phyloP scores from a whole-genome alignment of 2,888 invertebrate genomes.

The Leptinotarsa juncta region DNA sequence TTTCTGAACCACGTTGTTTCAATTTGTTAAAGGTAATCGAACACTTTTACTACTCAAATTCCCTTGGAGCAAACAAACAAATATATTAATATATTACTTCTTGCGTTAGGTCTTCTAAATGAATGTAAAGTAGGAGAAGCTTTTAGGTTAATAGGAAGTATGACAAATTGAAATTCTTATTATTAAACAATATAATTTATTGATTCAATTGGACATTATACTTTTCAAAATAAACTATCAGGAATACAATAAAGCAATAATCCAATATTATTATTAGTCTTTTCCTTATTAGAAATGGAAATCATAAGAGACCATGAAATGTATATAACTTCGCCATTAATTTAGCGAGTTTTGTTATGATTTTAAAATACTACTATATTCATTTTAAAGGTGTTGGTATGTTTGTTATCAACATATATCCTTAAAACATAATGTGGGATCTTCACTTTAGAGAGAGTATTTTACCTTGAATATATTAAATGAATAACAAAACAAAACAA shows the following conservation, averaged over 20 bases:
- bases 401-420: neutral
- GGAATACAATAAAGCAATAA: slow-evolving; percentile 40
- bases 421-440: neutral
- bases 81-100: too few species aligned
- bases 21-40: too few species aligned
- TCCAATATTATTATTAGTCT: slow-evolving; percentile 36
- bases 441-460: slow-evolving; percentile 21
- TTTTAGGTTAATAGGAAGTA: neutral
- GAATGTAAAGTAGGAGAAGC: too few species aligned
- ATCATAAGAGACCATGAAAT: slow-evolving; percentile 25
- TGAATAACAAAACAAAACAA: slow-evolving; percentile 10
- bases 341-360: neutral
- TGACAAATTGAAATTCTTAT: neutral
- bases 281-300: slow-evolving; percentile 40
- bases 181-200: slow-evolving; percentile 46
- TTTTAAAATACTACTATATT: slow-evolving; percentile 3
- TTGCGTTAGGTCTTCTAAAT: too few species aligned
- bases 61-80: too few species aligned
- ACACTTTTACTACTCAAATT: too few species aligned
- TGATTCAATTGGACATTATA: slow-evolving; percentile 42
- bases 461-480: neutral
- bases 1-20: too few species aligned
- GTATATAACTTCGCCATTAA: slow-evolving; percentile 25
- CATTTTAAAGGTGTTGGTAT: neutral
- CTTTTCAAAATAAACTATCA: slow-evolving; percentile 38